Conservation (phyloP, 2,888 invertebrate genomes). For the Fragum sueziense region DNA sequence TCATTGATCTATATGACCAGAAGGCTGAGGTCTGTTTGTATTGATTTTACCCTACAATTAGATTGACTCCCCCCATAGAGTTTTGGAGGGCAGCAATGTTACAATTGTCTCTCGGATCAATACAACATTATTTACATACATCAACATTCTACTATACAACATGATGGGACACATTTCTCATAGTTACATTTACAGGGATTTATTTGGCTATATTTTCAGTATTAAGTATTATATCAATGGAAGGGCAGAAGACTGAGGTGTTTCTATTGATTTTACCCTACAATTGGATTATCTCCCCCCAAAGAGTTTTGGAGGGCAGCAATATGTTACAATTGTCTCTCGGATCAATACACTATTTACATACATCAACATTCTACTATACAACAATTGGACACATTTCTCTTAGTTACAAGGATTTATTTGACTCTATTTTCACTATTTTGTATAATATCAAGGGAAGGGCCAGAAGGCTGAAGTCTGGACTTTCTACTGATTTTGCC, state of each 20-base stretch:
- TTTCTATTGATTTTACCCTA: slow-evolving; percentile 14
- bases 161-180: background rate
- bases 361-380: background rate
- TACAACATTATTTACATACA: slow-evolving; percentile 42
- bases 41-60: slow-evolving; percentile 21
- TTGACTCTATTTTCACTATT: background rate
- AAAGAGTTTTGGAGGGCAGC: slow-evolving; percentile 14
- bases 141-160: background rate
- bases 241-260: background rate
- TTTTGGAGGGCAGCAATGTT: slow-evolving; percentile 29
- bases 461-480: background rate
- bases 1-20: no score
- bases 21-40: background rate
- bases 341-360: slow-evolving; percentile 50
- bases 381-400: background rate
- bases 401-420: background rate
- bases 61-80: slow-evolving; percentile 31
- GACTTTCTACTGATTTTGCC: slow-evolving; percentile 11
- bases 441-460: no score
- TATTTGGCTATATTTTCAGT: background rate
- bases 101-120: slow-evolving; percentile 52
- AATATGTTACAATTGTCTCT: slow-evolving; percentile 46
- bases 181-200: background rate
- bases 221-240: no score
- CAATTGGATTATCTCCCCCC: slow-evolving; percentile 27